phyloP scores from a whole-genome alignment of 2,797 vertebrate genomes.

The Heteromormyrus szaboi region DNA sequence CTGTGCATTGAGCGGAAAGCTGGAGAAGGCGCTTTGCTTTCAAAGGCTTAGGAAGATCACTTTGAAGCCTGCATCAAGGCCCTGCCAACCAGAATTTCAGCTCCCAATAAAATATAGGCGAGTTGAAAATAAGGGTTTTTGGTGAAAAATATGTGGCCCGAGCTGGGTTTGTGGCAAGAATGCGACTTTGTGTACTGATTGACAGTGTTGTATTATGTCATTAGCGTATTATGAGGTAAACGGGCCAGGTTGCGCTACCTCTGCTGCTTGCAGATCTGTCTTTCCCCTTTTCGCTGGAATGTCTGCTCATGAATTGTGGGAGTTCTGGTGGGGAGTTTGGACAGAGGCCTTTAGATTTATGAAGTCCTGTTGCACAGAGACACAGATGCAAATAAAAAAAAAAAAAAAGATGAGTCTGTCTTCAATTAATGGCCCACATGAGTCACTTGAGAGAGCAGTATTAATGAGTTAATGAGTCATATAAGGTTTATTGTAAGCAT shows the following conservation, averaged over 20 bases:
- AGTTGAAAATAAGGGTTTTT: conserved; percentile 11
- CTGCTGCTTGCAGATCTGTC: not conserved
- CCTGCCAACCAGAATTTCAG: conserved; percentile 23
- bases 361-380: not conserved
- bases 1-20: conserved; percentile 14
- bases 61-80: conserved; percentile 33
- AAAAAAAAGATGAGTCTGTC: not conserved
- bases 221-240: not conserved
- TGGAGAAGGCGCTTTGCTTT: conserved; percentile 19
- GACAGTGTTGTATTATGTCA: not conserved
- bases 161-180: not conserved
- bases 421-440: not conserved
- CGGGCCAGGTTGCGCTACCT: not conserved
- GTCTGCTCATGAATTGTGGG: not conserved
- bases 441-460: not conserved
- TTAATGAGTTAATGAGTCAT: not conserved
- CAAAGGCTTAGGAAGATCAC: conserved; percentile 27
- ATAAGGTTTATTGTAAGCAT: not conserved
- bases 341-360: not conserved
- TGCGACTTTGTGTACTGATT: not conserved
- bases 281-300: not conserved
- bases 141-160: not conserved
- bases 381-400: not conserved
- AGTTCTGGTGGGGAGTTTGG: not conserved
- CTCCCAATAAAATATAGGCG: conserved; percentile 12